Evolutionary conservation across 2,888 invertebrate species (phyloP).

Genomic region (Onthophagus sagittarius): DNA sequence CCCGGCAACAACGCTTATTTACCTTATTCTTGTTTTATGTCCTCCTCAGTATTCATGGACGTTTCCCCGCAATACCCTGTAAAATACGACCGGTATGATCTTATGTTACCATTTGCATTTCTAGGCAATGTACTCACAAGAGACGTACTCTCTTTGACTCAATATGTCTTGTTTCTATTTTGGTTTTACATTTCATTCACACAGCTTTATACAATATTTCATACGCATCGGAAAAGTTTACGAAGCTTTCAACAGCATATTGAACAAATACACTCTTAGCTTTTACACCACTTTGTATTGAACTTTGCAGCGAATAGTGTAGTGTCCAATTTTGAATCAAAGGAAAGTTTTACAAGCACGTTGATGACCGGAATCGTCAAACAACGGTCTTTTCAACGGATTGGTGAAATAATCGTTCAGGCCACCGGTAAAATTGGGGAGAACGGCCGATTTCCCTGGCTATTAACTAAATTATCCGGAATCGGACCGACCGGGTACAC

Average conservation of each 20-base stretch:
- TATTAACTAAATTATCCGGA: neutral
- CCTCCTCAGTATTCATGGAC: neutral
- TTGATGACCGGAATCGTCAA: neutral
- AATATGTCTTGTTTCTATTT: neutral
- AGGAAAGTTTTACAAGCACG: neutral
- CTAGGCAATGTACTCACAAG: neutral
- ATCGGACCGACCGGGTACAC: neutral
- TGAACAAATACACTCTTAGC: too few relatives aligned
- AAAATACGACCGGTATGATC: neutral
- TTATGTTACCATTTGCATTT: neutral
- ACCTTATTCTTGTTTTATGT: neutral
- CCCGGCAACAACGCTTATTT: neutral
- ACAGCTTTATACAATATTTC: neutral
- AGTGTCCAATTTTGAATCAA: neutral
- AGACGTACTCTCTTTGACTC: neutral
- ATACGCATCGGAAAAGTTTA: neutral
- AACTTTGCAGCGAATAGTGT: neutral
- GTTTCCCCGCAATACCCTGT: neutral
- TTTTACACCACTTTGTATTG: too few relatives aligned
- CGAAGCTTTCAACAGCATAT: neutral
- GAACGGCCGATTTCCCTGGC: neutral
- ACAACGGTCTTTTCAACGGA: neutral
- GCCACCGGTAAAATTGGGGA: neutral
- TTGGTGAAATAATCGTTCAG: neutral
- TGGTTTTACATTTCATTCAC: neutral